Evolutionary conservation across 2,113 vertebrate species (phyloP).

Genomic region (Puma concolor): DNA sequence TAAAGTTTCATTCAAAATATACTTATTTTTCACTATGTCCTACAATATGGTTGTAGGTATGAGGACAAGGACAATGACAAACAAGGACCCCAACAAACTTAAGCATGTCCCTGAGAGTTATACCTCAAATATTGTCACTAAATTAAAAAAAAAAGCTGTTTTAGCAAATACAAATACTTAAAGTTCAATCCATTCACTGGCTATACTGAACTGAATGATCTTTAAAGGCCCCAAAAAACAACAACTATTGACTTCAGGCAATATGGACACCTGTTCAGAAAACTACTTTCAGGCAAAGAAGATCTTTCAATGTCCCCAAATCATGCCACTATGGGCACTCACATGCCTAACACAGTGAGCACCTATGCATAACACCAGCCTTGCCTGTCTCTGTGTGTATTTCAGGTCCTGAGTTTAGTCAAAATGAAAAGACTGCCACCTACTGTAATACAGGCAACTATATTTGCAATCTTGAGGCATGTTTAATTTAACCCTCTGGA

Average conservation of each 20-base stretch:
- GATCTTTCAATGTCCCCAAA: not conserved
- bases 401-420: not conserved
- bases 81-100: not conserved
- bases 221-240: not conserved
- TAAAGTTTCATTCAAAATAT: not conserved
- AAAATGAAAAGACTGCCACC: conserved; percentile 63
- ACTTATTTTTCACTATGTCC: not conserved
- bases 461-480: not conserved
- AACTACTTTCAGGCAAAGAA: not conserved
- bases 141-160: not conserved
- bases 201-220: not conserved
- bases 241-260: not conserved
- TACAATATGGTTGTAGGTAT: not conserved
- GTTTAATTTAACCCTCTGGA: not conserved
- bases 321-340: not conserved
- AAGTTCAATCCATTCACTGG: not conserved
- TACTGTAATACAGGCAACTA: conserved; percentile 11
- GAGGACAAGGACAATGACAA: not conserved
- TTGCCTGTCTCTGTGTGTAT: not conserved
- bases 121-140: not conserved
- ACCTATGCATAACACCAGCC: not conserved
- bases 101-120: not conserved
- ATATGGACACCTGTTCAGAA: not conserved
- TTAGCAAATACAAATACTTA: not conserved
- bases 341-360: not conserved